A percentile compares a stretch with the other conserved stretches of the same genome.
Conservation (phyloP, 53 echinoderm and acorn worm genomes). For the Echinometra lucunter region DNA sequence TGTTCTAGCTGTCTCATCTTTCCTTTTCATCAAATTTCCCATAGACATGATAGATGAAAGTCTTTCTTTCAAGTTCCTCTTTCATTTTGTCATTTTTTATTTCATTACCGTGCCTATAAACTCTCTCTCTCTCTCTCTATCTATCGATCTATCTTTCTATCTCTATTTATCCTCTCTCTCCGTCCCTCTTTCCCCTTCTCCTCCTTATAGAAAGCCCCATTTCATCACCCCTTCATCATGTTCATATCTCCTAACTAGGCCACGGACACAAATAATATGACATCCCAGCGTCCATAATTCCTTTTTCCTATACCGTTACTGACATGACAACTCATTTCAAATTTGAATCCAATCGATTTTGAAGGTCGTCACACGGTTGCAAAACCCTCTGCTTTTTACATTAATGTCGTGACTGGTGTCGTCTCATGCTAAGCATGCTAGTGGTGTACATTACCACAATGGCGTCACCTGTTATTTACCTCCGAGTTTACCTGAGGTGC, state of each 20-base stretch:
- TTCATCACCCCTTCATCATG: slow-evolving; percentile 14
- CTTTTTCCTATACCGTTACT: background rate
- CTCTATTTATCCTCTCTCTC: background rate
- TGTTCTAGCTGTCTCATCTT: too few species aligned
- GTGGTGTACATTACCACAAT: background rate
- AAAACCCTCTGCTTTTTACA: background rate
- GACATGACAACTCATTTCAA: background rate
- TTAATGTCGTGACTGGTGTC: background rate
- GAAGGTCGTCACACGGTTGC: background rate
- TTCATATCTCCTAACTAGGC: background rate
- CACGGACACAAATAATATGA: background rate
- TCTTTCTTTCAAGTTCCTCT: background rate
- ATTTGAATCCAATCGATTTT: background rate
- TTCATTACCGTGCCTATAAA: background rate
- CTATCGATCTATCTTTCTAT: background rate
- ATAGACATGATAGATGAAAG: too few species aligned
- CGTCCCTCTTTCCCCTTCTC: background rate
- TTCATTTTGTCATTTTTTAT: too few species aligned
- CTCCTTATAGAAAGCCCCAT: background rate
- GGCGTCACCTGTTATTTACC: background rate
- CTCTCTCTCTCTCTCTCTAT: background rate
- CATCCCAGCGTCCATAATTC: background rate
- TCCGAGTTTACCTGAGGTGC: background rate
- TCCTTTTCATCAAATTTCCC: too few species aligned
- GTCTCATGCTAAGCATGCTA: background rate